These are phyloP conservation scores for Cryptocephalus moraei DNA, from an alignment of 2,888 invertebrate genomes.

Conservation along the genomic window DNA sequence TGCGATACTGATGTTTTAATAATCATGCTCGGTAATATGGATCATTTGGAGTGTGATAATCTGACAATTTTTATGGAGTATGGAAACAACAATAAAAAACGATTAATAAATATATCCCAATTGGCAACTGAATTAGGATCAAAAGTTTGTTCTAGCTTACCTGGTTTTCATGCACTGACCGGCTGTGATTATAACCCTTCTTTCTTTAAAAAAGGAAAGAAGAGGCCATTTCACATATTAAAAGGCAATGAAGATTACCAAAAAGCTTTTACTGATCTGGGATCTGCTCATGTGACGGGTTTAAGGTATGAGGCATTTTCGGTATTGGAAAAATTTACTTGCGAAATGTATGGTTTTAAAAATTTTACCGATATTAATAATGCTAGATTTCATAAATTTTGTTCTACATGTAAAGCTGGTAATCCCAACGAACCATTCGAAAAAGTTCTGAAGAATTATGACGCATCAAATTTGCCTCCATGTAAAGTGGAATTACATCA, in stretches of 20 bases:
- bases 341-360: conserved; percentile 12
- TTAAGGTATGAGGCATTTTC: conserved; percentile 5
- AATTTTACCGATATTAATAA: conserved; percentile 8
- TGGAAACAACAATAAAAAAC: background rate
- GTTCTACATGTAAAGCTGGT: background rate
- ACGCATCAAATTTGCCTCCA: conserved; percentile 13
- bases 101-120: background rate
- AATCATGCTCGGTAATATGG: background rate
- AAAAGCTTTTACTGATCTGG: conserved; percentile 7
- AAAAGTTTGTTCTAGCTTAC: background rate
- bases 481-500: conserved; percentile 20
- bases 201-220: conserved; percentile 4
- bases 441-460: conserved; percentile 6
- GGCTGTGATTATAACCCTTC: background rate
- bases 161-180: background rate
- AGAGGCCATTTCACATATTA: conserved; percentile 1
- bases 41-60: background rate
- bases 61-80: background rate
- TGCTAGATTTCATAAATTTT: conserved; percentile 4
- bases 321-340: conserved; percentile 11
- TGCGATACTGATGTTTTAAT: conserved; percentile 3
- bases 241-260: conserved; percentile 9
- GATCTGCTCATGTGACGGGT: conserved; percentile 8
- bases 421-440: conserved; percentile 3
- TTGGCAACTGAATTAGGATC: background rate